phyloP scores from a whole-genome alignment of 2,113 vertebrate species.

The Anoplopoma fimbria region DNA sequence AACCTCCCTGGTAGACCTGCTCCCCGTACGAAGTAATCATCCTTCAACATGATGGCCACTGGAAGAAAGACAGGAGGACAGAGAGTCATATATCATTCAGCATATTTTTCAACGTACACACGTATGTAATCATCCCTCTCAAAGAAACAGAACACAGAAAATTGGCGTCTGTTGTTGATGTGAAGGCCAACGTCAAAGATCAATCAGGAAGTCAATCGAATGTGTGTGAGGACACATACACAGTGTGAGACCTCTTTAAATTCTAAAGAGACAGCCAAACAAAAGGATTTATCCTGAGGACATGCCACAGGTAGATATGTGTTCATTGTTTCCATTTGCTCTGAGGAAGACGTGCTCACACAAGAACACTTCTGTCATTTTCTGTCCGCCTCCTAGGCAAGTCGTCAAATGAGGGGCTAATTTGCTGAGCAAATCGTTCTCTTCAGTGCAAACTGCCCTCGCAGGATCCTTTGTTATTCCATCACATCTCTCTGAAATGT shows the following conservation, averaged over 20 bases:
- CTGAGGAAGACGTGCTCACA: conserved; percentile 30
- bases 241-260: no score
- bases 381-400: conserved; percentile 39
- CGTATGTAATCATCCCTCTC: neutral
- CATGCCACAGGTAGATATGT: conserved; percentile 22
- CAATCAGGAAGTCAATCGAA: neutral
- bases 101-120: conserved; percentile 7
- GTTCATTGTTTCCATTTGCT: conserved; percentile 44
- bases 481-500: conserved; percentile 45
- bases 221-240: neutral
- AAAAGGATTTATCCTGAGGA: conserved; percentile 29
- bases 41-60: conserved; percentile 96
- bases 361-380: conserved; percentile 28
- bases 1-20: conserved; percentile 93
- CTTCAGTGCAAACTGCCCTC: conserved; percentile 56
- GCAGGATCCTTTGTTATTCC: conserved; percentile 64
- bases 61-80: conserved; percentile 53
- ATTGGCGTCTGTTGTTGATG: conserved; percentile 6
- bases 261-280: conserved; percentile 10
- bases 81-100: conserved; percentile 21
- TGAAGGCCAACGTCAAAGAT: conserved; percentile 15
- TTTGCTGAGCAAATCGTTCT: conserved; percentile 57
- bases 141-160: conserved; percentile 11
- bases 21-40: conserved; percentile 95
- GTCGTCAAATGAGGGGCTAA: conserved; percentile 64